A percentile compares a stretch with the other conserved stretches of the same genome.
These are phyloP conservation scores for Lasioglossum malachurum DNA, from an alignment of 2,888 invertebrate genomes.

Conservation along the genomic window DNA sequence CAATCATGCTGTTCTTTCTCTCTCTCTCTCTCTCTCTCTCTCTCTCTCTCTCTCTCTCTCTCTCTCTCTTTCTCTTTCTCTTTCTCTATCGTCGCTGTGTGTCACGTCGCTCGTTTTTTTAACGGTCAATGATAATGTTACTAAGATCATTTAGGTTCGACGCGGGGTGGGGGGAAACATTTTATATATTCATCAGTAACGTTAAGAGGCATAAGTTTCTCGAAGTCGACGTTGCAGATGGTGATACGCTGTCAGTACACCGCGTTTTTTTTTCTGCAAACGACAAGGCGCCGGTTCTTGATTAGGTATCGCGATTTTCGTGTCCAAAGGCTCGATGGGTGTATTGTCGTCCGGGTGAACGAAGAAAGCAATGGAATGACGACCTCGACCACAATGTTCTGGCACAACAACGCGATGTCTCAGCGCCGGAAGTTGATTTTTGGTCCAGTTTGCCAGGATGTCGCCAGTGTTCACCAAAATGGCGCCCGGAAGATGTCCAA, in stretches of 20 bases:
- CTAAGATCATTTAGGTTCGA: background rate
- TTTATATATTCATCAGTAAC: conserved; percentile 6
- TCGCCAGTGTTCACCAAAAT: conserved; percentile 92
- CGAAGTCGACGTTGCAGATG: conserved; percentile 90
- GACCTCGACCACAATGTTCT: conserved; percentile 88
- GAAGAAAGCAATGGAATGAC: conserved; percentile 92
- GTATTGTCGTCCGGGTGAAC: conserved; percentile 90
- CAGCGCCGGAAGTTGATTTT: conserved; percentile 89
- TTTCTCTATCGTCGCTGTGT: background rate
- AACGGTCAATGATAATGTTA: conserved; percentile 6
- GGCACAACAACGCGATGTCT: conserved; percentile 91
- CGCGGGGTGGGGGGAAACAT: background rate
- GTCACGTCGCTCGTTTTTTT: background rate
- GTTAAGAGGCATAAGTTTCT: conserved; percentile 88
- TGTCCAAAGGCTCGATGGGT: conserved; percentile 86
- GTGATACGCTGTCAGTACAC: conserved; percentile 90
- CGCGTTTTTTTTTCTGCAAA: conserved; percentile 85
- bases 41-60: no score
- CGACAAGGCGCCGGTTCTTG: conserved; percentile 83
- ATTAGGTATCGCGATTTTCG: conserved; percentile 79
- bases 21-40: no score
- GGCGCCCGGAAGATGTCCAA: conserved; percentile 91
- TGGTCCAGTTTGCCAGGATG: conserved; percentile 91
- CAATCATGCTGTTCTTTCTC: background rate
- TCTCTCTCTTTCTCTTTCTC: no score